phyloP scores from a whole-genome alignment of 1,140 invertebrate genomes.

The Drosophila parabipectinata region DNA sequence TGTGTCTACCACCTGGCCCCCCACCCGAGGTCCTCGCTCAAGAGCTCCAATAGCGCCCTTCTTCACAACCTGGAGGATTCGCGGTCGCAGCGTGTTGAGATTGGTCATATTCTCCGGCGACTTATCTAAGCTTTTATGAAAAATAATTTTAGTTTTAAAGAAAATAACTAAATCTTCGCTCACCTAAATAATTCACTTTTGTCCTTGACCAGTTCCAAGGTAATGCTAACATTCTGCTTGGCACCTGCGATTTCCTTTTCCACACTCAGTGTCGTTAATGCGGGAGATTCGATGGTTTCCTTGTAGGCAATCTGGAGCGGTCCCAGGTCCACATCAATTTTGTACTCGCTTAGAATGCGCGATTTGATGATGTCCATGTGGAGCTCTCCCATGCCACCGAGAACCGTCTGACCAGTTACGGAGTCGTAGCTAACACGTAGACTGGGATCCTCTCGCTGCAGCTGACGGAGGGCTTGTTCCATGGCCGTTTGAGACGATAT shows the following conservation, averaged over 20 bases:
- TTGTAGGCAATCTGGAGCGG: conserved; percentile 97
- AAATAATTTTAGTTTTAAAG: background rate
- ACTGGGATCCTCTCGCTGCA: conserved; percentile 97
- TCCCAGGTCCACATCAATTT: conserved; percentile 96
- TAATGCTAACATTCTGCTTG: conserved; percentile 86
- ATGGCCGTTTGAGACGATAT: conserved; percentile 89
- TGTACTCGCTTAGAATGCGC: conserved; percentile 93
- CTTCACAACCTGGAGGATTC: conserved; percentile 86
- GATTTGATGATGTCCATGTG: conserved; percentile 98
- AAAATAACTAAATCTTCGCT: background rate
- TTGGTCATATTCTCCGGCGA: conserved; percentile 87
- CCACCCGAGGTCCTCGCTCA: conserved; percentile 89
- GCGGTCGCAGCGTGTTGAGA: conserved; percentile 86
- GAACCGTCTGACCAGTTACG: conserved; percentile 94
- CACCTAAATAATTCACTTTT: conserved; percentile 67
- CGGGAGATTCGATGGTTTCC: conserved; percentile 88
- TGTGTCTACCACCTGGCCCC: conserved; percentile 90
- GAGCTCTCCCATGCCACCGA: conserved; percentile 97
- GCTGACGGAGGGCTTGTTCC: conserved; percentile 92
- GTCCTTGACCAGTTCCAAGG: conserved; percentile 85
- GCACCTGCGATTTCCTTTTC: conserved; percentile 88
- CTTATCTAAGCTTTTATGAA: conserved; percentile 86
- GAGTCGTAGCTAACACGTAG: conserved; percentile 90
- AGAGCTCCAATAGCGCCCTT: conserved; percentile 88
- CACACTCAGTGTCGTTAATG: conserved; percentile 85